Percentiles rank a stretch among this genome's conserved stretches.
phyloP scores from a whole-genome alignment of 2,797 vertebrate genomes.

The Rhynchotus rufescens region DNA sequence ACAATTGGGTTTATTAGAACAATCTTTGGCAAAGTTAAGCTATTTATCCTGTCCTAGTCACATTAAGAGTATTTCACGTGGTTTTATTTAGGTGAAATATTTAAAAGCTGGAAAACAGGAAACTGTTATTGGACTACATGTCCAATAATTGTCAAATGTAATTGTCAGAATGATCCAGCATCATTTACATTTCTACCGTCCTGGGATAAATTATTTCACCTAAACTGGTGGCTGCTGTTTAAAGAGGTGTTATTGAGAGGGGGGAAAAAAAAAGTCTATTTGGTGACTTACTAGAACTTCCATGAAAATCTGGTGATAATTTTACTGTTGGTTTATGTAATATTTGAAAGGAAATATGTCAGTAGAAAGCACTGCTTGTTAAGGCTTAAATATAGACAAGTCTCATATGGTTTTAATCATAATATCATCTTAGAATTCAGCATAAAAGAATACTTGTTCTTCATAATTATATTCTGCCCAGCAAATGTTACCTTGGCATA shows the following conservation, averaged over 20 bases:
- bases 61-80: not conserved
- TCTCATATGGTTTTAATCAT: not conserved
- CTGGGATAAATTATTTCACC: slow-evolving; percentile 38
- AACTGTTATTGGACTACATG: slow-evolving; percentile 11
- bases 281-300: not conserved
- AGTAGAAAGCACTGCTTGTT: not conserved
- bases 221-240: slow-evolving; percentile 5
- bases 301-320: slow-evolving; percentile 2
- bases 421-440: not conserved
- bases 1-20: not conserved
- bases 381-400: not conserved
- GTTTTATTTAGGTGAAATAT: slow-evolving; percentile 45
- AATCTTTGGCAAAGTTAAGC: not conserved
- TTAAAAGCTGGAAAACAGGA: slow-evolving; percentile 52
- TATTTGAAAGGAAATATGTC: not conserved
- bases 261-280: not conserved
- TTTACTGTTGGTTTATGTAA: not conserved
- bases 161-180: slow-evolving; percentile 9
- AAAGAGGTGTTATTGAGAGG: not conserved
- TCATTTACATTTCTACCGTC: slow-evolving; percentile 23
- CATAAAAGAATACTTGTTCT: not conserved
- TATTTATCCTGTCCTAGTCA: no score
- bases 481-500: not conserved
- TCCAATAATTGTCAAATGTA: not conserved
- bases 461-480: not conserved